These are phyloP conservation scores for Sibirionetta formosa DNA, from an alignment of 2,797 vertebrate genomes.

Conservation along the genomic window DNA sequence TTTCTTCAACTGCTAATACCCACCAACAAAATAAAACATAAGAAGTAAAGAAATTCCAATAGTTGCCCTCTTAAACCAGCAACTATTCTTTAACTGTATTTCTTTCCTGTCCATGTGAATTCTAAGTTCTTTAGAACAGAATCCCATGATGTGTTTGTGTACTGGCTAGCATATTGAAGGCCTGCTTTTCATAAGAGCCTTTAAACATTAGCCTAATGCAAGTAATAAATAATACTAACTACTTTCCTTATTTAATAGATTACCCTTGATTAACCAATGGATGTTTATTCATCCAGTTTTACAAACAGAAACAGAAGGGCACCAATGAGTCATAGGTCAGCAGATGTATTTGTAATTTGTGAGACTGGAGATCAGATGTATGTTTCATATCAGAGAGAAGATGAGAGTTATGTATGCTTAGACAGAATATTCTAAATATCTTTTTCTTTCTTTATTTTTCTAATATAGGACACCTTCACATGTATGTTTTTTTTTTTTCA, in stretches of 20 bases:
- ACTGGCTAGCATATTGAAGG: not conserved
- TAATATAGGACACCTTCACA: not conserved
- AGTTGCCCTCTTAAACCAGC: not conserved
- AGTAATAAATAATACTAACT: not conserved
- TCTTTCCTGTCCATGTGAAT: not conserved
- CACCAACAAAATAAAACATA: not conserved
- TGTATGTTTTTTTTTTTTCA: not conserved
- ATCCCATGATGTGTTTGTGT: not conserved
- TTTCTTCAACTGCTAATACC: not conserved
- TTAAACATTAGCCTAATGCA: not conserved
- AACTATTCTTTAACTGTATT: not conserved
- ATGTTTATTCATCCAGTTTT: not conserved
- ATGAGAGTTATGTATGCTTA: not conserved
- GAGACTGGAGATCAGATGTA: not conserved
- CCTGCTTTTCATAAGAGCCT: not conserved
- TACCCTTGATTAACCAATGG: not conserved
- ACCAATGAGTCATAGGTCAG: not conserved
- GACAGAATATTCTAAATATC: not conserved
- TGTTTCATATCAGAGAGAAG: not conserved
- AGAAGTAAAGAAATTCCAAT: not conserved
- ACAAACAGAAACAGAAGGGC: not conserved
- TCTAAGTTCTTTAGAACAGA: not conserved
- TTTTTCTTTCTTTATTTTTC: not conserved
- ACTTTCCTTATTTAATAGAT: not conserved
- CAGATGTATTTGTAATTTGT: fast-evolving